Conservation (phyloP, 2,113 vertebrate genomes). For the Seriola dumerili region DNA sequence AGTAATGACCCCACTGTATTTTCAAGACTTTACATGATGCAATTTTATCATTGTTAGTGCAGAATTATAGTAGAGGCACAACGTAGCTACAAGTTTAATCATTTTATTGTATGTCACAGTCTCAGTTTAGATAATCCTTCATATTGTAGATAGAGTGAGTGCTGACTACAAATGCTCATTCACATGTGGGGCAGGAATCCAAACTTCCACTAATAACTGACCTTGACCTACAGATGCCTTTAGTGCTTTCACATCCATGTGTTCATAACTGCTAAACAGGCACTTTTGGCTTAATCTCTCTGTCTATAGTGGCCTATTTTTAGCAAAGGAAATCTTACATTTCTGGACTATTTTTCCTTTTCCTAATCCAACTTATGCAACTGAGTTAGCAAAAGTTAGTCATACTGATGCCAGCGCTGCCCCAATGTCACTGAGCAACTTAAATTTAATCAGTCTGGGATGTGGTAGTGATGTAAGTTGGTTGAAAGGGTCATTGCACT, state of each 20-base stretch:
- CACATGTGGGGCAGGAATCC: neutral
- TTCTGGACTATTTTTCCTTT: neutral
- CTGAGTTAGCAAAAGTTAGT: slow-evolving; percentile 13
- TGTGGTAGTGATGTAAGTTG: slow-evolving; percentile 45
- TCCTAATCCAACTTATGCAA: slow-evolving; percentile 64
- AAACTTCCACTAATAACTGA: neutral
- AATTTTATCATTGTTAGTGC: neutral
- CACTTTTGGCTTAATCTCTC: slow-evolving; percentile 3
- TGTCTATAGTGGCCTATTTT: slow-evolving; percentile 10
- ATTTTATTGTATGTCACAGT: neutral
- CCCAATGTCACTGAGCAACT: slow-evolving; percentile 30
- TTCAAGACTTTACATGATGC: neutral
- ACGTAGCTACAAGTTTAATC: neutral
- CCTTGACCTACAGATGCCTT: no score
- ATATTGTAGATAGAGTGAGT: no score
- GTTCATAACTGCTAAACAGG: slow-evolving; percentile 9
- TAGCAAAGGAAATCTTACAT: slow-evolving; percentile 13
- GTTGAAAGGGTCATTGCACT: slow-evolving; percentile 20
- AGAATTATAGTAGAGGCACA: neutral
- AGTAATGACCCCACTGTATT: neutral
- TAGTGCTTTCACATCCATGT: neutral
- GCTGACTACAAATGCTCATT: neutral
- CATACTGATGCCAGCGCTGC: slow-evolving; percentile 24
- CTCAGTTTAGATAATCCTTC: no score
- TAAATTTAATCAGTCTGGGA: slow-evolving; percentile 53